A percentile compares a stretch with the other conserved stretches of the same genome.
phyloP scores from a whole-genome alignment of 2,113 vertebrate genomes.

The Dryoscopus gambensis region DNA sequence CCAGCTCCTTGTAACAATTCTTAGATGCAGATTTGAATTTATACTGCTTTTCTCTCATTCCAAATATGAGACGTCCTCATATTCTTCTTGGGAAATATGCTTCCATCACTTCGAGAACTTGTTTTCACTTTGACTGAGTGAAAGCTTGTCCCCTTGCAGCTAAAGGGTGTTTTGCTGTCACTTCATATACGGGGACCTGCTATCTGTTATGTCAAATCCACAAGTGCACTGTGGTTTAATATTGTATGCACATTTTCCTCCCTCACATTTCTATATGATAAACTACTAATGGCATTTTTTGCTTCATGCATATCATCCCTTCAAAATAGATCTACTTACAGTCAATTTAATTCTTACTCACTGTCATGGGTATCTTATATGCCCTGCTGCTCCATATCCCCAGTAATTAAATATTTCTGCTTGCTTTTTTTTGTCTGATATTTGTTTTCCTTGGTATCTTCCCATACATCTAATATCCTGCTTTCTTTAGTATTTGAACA shows the following conservation, averaged over 20 bases:
- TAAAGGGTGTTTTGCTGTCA: not conserved
- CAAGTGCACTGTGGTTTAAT: not conserved
- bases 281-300: not conserved
- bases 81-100: not conserved
- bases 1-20: not conserved
- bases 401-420: not conserved
- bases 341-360: constrained; percentile 18
- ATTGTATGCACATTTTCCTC: not conserved
- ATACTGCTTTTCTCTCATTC: not conserved
- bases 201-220: not conserved
- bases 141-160: not conserved
- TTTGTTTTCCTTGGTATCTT: not conserved
- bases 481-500: not conserved
- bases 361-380: not conserved
- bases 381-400: not conserved
- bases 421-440: not conserved
- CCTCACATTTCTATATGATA: not conserved
- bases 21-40: not conserved
- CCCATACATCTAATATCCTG: not conserved
- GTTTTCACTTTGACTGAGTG: not conserved
- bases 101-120: not conserved
- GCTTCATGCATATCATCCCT: not conserved
- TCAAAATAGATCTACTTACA: constrained; percentile 1
- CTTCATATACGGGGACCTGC: not conserved
- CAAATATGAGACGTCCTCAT: accelerated